phyloP scores from a whole-genome alignment of 2,113 vertebrate species.

The Microtus pennsylvanicus region DNA sequence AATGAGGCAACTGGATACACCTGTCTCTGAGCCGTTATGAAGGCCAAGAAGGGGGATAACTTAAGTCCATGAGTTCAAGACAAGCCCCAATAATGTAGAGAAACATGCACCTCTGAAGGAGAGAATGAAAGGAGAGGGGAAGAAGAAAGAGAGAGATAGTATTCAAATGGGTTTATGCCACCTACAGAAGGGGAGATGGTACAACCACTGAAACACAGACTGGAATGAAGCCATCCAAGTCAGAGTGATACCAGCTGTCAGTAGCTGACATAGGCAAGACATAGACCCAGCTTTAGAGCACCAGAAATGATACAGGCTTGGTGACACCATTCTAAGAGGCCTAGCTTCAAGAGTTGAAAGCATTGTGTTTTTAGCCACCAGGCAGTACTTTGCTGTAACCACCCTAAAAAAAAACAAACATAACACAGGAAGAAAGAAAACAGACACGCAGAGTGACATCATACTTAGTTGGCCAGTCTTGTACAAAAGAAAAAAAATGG shows the following conservation, averaged over 20 bases:
- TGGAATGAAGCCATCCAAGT: neutral
- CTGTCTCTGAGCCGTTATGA: neutral
- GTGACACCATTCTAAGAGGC: neutral
- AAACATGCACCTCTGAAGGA: neutral
- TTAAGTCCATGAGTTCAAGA: neutral
- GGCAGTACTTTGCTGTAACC: neutral
- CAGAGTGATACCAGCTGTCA: neutral
- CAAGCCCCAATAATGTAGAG: neutral
- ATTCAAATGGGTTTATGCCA: neutral
- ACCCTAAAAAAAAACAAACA: neutral
- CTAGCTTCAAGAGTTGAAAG: neutral
- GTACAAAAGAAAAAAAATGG: neutral
- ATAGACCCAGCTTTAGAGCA: neutral
- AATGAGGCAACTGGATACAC: neutral
- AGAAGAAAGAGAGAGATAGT: neutral
- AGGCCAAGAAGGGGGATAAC: neutral
- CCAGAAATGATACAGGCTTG: neutral
- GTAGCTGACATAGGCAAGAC: neutral
- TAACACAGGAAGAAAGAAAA: neutral
- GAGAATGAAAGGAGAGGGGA: neutral
- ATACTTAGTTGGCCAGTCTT: neutral
- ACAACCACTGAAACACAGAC: neutral
- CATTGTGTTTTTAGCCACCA: neutral
- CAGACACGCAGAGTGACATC: neutral
- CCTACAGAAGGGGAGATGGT: neutral